phyloP scores from a whole-genome alignment of 2,888 invertebrate species.

The Euproctis similis region DNA sequence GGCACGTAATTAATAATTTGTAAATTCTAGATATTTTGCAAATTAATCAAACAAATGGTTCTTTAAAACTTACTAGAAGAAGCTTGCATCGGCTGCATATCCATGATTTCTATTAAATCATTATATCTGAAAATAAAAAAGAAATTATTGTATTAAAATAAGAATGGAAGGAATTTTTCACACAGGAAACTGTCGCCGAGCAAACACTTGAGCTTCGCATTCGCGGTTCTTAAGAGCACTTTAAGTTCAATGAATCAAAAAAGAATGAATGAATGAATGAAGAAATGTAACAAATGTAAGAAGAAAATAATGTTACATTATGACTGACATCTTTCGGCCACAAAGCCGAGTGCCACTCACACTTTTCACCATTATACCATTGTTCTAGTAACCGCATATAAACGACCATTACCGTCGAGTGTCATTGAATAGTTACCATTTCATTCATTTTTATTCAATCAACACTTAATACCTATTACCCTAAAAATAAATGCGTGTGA shows the following conservation, averaged over 20 bases:
- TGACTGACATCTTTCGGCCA: constrained; percentile 62
- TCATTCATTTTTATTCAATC: too few species aligned
- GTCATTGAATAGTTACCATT: constrained; percentile 38
- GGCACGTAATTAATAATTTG: too few species aligned
- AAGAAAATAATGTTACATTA: constrained; percentile 61
- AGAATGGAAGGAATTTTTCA: constrained; percentile 22
- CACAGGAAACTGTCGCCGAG: constrained; percentile 38
- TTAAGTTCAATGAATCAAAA: constrained; percentile 30
- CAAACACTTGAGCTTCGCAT: constrained; percentile 24
- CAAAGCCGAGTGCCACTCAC: constrained; percentile 50
- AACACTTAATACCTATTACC: constrained; percentile 26
- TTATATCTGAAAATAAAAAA: constrained; percentile 28
- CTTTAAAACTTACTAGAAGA: constrained; percentile 45
- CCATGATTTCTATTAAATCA: constrained; percentile 24
- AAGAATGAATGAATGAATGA: constrained; percentile 51
- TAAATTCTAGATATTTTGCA: too few species aligned
- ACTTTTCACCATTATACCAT: constrained; percentile 51
- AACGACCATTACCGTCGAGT: constrained; percentile 40
- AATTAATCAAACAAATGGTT: too few species aligned
- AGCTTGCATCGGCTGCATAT: constrained; percentile 44
- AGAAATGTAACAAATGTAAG: constrained; percentile 67
- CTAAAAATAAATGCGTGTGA: constrained; percentile 23
- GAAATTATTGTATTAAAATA: not conserved
- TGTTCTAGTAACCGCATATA: constrained; percentile 51
- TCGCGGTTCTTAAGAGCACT: constrained; percentile 43